These are phyloP conservation scores for Zaprionus vittiger DNA, from an alignment of 1,140 invertebrate genomes.

Conservation along the genomic window DNA sequence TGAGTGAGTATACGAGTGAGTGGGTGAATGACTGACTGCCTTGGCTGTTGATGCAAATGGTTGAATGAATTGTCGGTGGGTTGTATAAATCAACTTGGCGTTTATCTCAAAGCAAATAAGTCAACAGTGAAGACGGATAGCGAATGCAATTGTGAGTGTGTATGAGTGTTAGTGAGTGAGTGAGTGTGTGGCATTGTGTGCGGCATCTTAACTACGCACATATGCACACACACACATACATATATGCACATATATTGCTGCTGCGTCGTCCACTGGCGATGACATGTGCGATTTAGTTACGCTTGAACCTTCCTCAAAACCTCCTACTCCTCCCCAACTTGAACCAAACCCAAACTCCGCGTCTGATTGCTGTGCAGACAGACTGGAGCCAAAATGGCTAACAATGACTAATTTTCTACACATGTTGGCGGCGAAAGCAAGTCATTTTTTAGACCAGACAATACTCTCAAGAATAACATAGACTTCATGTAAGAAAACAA, in stretches of 20 bases:
- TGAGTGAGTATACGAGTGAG: constrained; percentile 27
- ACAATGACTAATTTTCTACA: constrained; percentile 48
- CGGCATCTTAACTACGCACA: constrained; percentile 25
- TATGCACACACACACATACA: background rate
- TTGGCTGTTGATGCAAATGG: constrained; percentile 66
- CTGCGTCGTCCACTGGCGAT: constrained; percentile 42
- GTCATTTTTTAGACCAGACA: background rate
- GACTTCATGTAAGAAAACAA: constrained; percentile 14
- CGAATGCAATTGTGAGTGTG: constrained; percentile 59
- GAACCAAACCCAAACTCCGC: constrained; percentile 2
- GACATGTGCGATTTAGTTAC: constrained; percentile 80
- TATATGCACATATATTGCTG: constrained; percentile 4
- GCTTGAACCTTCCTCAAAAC: background rate
- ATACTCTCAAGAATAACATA: background rate
- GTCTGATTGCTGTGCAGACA: constrained; percentile 29
- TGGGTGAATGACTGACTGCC: constrained; percentile 27
- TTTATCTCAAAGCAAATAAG: constrained; percentile 83
- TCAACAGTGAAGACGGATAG: constrained; percentile 80
- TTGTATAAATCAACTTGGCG: constrained; percentile 82
- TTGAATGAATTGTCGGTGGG: constrained; percentile 81
- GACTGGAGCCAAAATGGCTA: constrained; percentile 43
- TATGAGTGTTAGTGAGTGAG: constrained; percentile 20
- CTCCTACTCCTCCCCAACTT: background rate
- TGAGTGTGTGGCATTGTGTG: constrained; percentile 47
- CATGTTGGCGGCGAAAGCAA: constrained; percentile 32